A percentile compares a stretch with the other conserved stretches of the same genome.
These are phyloP conservation scores for Sussaba pulchella DNA, from an alignment of 2,888 invertebrate genomes.

Conservation along the genomic window DNA sequence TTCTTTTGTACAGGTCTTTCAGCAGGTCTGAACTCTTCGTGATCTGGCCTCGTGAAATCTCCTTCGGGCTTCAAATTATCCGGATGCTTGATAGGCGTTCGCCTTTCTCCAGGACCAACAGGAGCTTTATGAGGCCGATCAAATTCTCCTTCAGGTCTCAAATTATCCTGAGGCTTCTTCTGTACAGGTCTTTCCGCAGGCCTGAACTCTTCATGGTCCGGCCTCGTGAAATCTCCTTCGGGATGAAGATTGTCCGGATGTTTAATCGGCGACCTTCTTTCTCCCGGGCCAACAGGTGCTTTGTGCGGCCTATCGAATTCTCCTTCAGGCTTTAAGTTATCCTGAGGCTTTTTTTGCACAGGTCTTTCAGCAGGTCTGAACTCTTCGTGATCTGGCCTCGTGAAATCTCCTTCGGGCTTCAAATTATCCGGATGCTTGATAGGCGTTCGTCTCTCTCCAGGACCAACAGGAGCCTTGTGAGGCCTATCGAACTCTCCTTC, in stretches of 20 bases:
- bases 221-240: conserved; percentile 80
- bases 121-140: conserved; percentile 73
- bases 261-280: conserved; percentile 81
- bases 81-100: conserved; percentile 76
- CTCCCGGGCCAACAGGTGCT: conserved; percentile 86
- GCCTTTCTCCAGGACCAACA: conserved; percentile 73
- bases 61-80: conserved; percentile 84
- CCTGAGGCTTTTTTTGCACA: conserved; percentile 82
- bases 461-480: conserved; percentile 84
- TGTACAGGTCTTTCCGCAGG: conserved; percentile 83
- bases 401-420: conserved; percentile 85
- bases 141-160: conserved; percentile 86
- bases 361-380: conserved; percentile 81
- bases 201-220: conserved; percentile 83
- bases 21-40: conserved; percentile 74
- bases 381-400: conserved; percentile 77
- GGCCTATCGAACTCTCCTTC: conserved; percentile 86
- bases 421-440: conserved; percentile 85
- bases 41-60: conserved; percentile 82
- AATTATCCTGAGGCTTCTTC: conserved; percentile 80
- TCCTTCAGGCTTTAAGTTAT: conserved; percentile 85
- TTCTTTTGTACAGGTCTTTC: conserved; percentile 86
- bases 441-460: conserved; percentile 86
- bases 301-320: conserved; percentile 85
- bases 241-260: conserved; percentile 81